Evolutionary conservation across 2,888 invertebrate genomes (phyloP).

Genomic region (Saturnia pavonia): DNA sequence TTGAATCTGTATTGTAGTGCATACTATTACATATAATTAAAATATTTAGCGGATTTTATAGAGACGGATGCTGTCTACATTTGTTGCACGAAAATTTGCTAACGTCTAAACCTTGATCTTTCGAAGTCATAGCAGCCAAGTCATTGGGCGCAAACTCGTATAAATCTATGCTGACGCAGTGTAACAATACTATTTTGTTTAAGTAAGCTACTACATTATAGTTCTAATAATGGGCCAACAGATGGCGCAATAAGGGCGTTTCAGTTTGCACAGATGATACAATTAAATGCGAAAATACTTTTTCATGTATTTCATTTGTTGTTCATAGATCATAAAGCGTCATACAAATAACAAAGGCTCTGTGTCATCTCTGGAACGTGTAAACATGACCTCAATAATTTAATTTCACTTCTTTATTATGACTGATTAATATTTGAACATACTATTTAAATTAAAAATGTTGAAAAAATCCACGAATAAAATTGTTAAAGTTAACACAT

Average conservation of each 20-base stretch:
- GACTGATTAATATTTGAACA: neutral
- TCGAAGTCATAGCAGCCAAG: too few relatives aligned
- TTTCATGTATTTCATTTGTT: neutral
- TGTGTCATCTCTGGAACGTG: neutral
- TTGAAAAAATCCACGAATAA: neutral
- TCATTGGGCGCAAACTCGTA: too few relatives aligned
- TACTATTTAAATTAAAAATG: neutral
- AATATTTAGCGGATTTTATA: too few relatives aligned
- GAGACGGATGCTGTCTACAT: too few relatives aligned
- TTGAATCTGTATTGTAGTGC: too few relatives aligned
- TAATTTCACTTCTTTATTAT: neutral
- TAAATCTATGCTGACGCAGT: too few relatives aligned
- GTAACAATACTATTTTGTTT: too few relatives aligned
- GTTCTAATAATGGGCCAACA: neutral
- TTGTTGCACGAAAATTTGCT: too few relatives aligned
- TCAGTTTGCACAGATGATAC: neutral
- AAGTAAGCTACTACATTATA: neutral
- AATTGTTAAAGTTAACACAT: neutral
- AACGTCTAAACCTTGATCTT: too few relatives aligned
- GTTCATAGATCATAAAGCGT: neutral
- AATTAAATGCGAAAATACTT: neutral
- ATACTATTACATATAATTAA: too few relatives aligned
- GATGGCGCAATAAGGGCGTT: neutral
- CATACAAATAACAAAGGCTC: neutral
- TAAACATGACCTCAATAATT: neutral